Evolutionary conservation across 1,140 invertebrate genomes (phyloP), one percentile per base, ranked within the genome.

Genomic region (Drosophila mojavensis): DNA sequence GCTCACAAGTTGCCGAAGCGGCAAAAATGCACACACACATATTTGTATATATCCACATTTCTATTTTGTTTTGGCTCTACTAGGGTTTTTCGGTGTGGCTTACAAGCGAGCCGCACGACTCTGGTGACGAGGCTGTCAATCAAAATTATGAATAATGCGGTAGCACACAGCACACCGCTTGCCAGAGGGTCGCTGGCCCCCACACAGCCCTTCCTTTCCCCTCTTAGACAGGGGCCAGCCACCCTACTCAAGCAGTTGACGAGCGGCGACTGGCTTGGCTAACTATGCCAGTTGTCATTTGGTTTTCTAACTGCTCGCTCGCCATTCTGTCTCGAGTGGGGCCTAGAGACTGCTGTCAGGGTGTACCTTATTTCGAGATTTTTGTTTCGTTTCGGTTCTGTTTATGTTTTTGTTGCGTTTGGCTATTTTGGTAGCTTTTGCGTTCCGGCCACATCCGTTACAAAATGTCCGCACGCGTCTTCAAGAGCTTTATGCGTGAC

Each of bases 401-500:
- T 17, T 39, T 20, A 3, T n/a, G 11, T 13, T 11, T 45, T 15
- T 17, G 17, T 43, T 26, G 43, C n/a, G 26, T 15, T 10, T 13
- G 10, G 5, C 9, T 15, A 4, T 11, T 17, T 36, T 45, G 15
- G 15, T 39, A 13, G n/a, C 17, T 47, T 5, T 11, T 6, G 43
- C 36, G 13, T 60, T 33, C 5, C 58, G 26, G 58, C 54, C 33
- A 41, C 36, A 41, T 24, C 20, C 20, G 20, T 24, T 56, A 33
- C 43, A 60, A 39, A 69, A 89, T 91, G 90, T 88, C 86, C 4
- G 81, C 82, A 59, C 81, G 90, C 24, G 90, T 83, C 26, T 78
- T 92, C 48, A 91, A 76, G 69, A 86, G 77, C 62, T 89, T 92
- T 67, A 81, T 92, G 68, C 84, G 91, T 7, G 91, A 92, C 39